These are phyloP conservation scores for Plebejus argus DNA, from an alignment of 2,888 invertebrate species.

Conservation along the genomic window DNA sequence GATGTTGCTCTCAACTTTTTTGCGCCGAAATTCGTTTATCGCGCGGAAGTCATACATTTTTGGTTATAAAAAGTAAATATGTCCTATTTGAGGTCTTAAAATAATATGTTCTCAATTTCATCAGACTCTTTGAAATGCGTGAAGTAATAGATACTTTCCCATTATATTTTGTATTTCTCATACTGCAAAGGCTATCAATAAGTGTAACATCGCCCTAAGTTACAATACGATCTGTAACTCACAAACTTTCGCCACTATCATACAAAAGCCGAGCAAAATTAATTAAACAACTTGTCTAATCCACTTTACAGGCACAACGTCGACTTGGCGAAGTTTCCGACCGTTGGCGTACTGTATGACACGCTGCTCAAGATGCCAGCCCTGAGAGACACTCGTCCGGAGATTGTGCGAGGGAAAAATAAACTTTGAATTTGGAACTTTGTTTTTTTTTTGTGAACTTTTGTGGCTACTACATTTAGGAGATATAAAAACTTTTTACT, in stretches of 20 bases:
- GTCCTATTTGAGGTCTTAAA: no score
- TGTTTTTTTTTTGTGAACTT: not conserved
- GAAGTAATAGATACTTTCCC: no score
- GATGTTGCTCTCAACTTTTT: no score
- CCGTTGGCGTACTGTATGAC: constrained; percentile 57
- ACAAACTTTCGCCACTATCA: not conserved
- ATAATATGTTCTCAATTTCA: no score
- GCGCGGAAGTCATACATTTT: no score
- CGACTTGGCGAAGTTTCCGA: constrained; percentile 58
- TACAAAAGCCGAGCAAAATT: not conserved
- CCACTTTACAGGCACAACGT: constrained; percentile 55
- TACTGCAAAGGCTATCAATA: not conserved
- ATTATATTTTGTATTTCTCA: no score
- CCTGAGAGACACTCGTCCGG: constrained; percentile 64
- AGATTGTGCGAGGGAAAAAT: constrained; percentile 43
- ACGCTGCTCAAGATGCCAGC: constrained; percentile 58
- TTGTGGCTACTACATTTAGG: not conserved
- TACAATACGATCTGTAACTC: not conserved
- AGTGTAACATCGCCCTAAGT: not conserved
- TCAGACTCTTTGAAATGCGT: no score
- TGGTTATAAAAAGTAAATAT: no score
- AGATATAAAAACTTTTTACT: not conserved
- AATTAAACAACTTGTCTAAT: constrained; percentile 18
- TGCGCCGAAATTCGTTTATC: no score
- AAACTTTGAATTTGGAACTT: constrained; percentile 20